phyloP scores from a whole-genome alignment of 2,113 vertebrate genomes.

The Entelurus aequoreus region DNA sequence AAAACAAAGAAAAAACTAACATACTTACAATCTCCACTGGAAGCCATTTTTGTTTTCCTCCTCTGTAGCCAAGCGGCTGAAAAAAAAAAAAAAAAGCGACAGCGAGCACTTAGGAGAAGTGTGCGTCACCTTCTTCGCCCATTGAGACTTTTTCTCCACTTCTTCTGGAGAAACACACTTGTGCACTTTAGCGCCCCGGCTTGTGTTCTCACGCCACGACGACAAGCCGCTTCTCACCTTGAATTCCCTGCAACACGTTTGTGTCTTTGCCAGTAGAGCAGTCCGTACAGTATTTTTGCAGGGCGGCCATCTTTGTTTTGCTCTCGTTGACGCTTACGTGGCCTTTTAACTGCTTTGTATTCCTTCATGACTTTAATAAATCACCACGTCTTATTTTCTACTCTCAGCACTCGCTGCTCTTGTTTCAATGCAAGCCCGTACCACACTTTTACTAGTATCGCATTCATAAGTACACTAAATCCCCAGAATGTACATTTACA shows the following conservation, averaged over 20 bases:
- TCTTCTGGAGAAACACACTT: conserved; percentile 51
- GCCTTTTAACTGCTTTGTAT: conserved; percentile 97
- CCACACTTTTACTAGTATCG: too few species aligned
- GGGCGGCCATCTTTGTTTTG: conserved; percentile 67
- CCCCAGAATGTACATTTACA: too few species aligned
- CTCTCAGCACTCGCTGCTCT: conserved; percentile 3
- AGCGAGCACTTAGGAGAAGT: too few species aligned
- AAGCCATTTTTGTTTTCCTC: conserved; percentile 40
- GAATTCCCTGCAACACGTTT: background rate
- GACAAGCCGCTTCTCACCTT: background rate
- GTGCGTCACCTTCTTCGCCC: background rate
- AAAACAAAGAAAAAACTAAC: conserved; percentile 49
- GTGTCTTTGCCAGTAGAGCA: conserved; percentile 22
- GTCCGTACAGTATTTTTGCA: conserved; percentile 61
- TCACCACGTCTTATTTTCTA: conserved; percentile 91
- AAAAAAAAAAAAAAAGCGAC: too few species aligned
- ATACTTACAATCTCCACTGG: conserved; percentile 68
- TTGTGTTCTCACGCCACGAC: conserved; percentile 65
- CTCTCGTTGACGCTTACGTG: conserved; percentile 83
- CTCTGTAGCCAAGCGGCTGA: background rate
- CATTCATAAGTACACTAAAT: too few species aligned
- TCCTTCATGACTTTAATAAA: conserved; percentile 98
- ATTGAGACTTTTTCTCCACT: conserved; percentile 42
- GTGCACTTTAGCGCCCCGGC: conserved; percentile 66
- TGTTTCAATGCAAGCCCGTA: too few species aligned